Evolutionary conservation across 1,140 invertebrate species (phyloP), one percentile per base, ranked within the genome.

Genomic region (Mylabris phalerata): DNA sequence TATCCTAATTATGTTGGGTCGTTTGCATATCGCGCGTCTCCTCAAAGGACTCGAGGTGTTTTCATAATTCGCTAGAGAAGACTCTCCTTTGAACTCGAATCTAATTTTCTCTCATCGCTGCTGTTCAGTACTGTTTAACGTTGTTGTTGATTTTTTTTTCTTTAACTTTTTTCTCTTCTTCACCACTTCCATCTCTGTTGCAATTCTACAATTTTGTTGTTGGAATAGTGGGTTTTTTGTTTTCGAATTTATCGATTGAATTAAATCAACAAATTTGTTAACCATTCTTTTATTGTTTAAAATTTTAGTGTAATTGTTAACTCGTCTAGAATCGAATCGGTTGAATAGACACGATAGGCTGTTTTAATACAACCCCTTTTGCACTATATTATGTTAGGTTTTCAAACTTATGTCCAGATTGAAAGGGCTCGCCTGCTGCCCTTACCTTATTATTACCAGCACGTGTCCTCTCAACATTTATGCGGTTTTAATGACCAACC

Each of bases 1-100:
- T 73, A 71, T 71, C 69, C 71, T 71, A 73, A 71, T 73, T 71
- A 71, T 71, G 66, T 64, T 70, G 64, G 32, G 70, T 73, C 70
- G 67, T 73, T 73, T 73, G 70, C 71, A 71, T 70, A 73, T 71
- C 66, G 67, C 69, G 63, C 67, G 67, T 65, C 56, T 65, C 63
- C 65, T 69, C 68, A 70, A 71, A 71, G 67, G 70, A 71, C 65
- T 69, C 64, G 69, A 71, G 70, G 71, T 73, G 71, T 73, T 73
- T 73, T 71, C 71, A 66, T 71, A 73, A 73, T 73, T 71, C 69
- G 69, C 62, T 60, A 63, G 61, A 66, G 59, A 59, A 64, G 59
- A 61, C 50, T 60, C 63, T 59, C 64, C 67, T 72, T 71, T 71
- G 67, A 70, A 71, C 66, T 70, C 63, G 64, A 69, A 73, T 69